phyloP scores from a whole-genome alignment of 2,797 vertebrate genomes.

The Ispidina lecontei region DNA sequence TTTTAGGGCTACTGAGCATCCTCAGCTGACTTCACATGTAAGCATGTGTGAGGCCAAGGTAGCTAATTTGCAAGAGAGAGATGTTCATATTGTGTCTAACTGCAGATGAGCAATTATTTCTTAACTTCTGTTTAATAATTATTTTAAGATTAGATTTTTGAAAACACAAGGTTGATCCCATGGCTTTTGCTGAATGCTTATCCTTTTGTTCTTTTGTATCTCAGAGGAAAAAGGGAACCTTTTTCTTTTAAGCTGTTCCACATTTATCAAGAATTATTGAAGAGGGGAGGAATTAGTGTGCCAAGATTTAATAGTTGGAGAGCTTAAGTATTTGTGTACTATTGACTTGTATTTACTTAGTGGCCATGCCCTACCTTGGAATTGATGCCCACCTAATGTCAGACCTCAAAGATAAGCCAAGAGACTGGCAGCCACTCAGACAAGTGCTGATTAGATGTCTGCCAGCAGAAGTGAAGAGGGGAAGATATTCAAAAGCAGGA shows the following conservation, averaged over 20 bases:
- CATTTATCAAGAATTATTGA: not conserved
- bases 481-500: not conserved
- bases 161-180: not conserved
- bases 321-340: not conserved
- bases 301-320: not conserved
- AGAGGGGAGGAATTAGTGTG: not conserved
- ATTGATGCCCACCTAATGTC: not conserved
- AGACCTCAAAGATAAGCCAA: not conserved
- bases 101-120: not conserved
- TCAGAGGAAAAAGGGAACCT: not conserved
- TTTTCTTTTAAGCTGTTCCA: not conserved
- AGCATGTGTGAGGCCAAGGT: not conserved
- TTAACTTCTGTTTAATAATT: not conserved
- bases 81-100: not conserved
- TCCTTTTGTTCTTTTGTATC: not conserved
- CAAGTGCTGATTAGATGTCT: not conserved
- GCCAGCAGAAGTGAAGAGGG: not conserved
- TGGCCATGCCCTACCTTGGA: not conserved
- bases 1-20: not conserved
- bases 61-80: not conserved
- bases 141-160: not conserved
- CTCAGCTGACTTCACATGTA: not conserved
- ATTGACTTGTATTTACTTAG: not conserved
- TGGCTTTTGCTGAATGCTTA: not conserved
- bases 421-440: not conserved